Conservation (phyloP, 2,113 vertebrate species). For the Lichenostomus cassidix region DNA sequence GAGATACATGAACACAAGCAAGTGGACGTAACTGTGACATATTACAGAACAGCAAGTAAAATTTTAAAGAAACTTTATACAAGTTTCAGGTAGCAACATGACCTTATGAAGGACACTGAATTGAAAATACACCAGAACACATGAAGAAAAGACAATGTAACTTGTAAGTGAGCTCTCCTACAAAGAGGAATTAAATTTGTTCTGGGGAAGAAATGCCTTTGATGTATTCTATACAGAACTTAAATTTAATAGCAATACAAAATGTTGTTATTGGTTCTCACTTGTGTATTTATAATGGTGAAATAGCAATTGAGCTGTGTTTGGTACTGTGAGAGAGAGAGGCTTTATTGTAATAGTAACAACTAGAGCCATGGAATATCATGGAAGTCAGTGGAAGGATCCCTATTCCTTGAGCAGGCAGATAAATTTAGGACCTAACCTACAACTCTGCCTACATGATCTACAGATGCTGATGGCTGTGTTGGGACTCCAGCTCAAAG, state of each 20-base stretch:
- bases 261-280: not conserved
- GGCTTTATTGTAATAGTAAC: not conserved
- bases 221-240: not conserved
- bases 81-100: not conserved
- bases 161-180: not conserved
- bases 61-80: not conserved
- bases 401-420: not conserved
- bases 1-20: not conserved
- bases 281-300: not conserved
- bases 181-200: not conserved
- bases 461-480: not conserved
- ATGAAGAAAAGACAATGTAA: not conserved
- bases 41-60: not conserved
- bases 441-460: not conserved
- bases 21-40: not conserved
- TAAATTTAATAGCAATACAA: not conserved
- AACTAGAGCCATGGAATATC: not conserved
- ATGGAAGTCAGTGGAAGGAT: not conserved
- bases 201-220: not conserved
- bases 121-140: not conserved
- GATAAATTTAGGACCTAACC: not conserved
- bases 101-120: not conserved
- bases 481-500: not conserved
- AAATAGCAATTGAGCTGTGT: not conserved
- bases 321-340: not conserved